Conservation (phyloP, 2,797 vertebrate species). For the Xenentodon cancila region DNA sequence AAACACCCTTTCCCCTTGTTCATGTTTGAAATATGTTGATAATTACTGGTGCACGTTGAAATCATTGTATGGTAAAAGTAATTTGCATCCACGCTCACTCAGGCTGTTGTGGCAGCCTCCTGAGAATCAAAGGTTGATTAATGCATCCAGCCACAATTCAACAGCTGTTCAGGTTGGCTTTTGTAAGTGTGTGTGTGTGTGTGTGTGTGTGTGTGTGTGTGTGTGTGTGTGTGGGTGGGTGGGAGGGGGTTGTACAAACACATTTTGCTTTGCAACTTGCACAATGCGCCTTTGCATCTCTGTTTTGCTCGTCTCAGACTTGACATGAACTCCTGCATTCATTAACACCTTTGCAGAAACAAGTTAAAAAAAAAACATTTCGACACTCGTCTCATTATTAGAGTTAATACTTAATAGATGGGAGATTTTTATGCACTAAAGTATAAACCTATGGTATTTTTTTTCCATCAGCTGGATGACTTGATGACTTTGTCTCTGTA, state of each 20-base stretch:
- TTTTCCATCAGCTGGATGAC: slow-evolving; percentile 4
- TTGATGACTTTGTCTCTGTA: not conserved
- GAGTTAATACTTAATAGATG: not conserved
- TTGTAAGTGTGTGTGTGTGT: slow-evolving; percentile 20
- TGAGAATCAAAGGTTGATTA: slow-evolving; percentile 79
- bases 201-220: not conserved
- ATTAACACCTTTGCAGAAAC: not conserved
- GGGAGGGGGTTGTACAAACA: not conserved
- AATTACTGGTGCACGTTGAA: slow-evolving; percentile 62
- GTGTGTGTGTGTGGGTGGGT: no score
- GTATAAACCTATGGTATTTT: slow-evolving; percentile 1
- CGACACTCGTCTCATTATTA: not conserved
- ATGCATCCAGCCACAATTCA: slow-evolving; percentile 33
- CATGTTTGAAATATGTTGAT: slow-evolving; percentile 58
- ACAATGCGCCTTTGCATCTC: not conserved
- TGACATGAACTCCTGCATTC: not conserved
- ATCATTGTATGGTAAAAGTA: slow-evolving; percentile 64
- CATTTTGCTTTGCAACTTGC: slow-evolving; percentile 3
- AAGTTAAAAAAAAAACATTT: not conserved
- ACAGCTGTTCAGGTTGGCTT: slow-evolving; percentile 66
- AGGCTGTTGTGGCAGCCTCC: slow-evolving; percentile 50
- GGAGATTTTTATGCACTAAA: slow-evolving; percentile 3
- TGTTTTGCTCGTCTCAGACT: slow-evolving; percentile 10
- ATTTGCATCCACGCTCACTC: slow-evolving; percentile 50
- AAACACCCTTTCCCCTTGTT: slow-evolving; percentile 41